Evolutionary conservation across 2,888 invertebrate species (phyloP), one percentile per base, ranked within the genome.

Genomic region (Anorthoa munda): DNA sequence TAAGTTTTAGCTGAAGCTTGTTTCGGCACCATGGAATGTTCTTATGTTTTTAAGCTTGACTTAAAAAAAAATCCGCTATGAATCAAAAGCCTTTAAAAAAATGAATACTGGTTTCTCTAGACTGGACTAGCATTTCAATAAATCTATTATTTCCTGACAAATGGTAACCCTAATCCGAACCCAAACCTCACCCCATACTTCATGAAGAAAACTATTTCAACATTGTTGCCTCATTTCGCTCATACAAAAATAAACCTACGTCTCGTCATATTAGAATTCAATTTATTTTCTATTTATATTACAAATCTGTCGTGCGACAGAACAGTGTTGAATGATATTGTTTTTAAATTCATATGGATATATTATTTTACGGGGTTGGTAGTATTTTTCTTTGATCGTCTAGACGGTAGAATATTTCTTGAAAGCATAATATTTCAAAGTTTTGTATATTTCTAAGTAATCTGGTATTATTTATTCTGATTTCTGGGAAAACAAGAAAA

Each of bases 201-300:
- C 89, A 87, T 83, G 83, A 83, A 84, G 90, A 92, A 93, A 94
- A 94, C 93, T 94, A 94, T 94, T 93, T 94, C 92, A 93, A 92
- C 92, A 92, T 91, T 93, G 90, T 91, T 90, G 87, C 86, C 90
- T 90, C 87, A 90, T 90, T 91, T 90, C 81, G 81, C 72, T 79
- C 86, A 86, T 77, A 84, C 82, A 87, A 91, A 90, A 90, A 88
- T 90, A 88, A 87, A 81, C 79, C 83, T 50, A 79, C 50, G 55
- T 1, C 2, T 23, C 45, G 65, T 60, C 31, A 58, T 82, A 86
- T 89, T 89, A 90, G 82, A 86, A 82, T 76, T 84, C 82, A 86
- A 84, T 86, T 88, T 89, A 74, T 69, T 86, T 88, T 88, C 83
- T 69, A 82, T 79, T 82, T 85, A 65, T 66, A 80, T 82, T 77